Evolutionary conservation across 2,797 vertebrate species (phyloP).

Genomic region (Cryptoprocta ferox): DNA sequence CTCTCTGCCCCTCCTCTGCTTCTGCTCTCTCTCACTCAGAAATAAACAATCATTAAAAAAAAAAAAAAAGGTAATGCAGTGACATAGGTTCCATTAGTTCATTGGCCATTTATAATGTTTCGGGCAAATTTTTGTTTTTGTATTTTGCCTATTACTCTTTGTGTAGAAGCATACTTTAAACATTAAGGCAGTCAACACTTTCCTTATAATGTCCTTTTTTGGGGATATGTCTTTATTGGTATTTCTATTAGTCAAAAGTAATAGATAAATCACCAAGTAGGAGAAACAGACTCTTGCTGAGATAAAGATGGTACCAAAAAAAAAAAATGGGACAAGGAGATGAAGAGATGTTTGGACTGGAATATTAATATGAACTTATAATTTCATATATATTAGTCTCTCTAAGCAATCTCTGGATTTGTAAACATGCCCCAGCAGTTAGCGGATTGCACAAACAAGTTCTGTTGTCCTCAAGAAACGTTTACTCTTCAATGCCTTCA

Average conservation of each 20-base stretch:
- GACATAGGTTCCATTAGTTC: not conserved
- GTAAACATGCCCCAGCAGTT: not conserved
- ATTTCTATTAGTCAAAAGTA: constrained; percentile 10
- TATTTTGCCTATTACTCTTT: not conserved
- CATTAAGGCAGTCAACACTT: not conserved
- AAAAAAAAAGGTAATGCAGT: not conserved
- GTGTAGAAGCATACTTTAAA: not conserved
- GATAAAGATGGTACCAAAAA: not conserved
- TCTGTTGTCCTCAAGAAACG: not conserved
- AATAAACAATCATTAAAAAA: no score
- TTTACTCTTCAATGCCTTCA: not conserved
- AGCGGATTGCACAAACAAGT: not conserved
- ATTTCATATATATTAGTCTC: not conserved
- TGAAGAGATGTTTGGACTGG: not conserved
- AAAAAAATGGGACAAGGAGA: not conserved
- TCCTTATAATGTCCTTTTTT: not conserved
- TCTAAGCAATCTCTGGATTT: not conserved
- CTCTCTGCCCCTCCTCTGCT: no score
- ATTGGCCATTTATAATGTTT: not conserved
- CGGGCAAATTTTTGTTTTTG: not conserved
- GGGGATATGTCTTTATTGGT: not conserved
- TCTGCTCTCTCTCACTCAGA: no score
- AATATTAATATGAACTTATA: not conserved
- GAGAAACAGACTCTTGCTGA: not conserved
- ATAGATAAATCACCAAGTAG: not conserved